These are phyloP conservation scores for Phoeniculus purpureus DNA, from an alignment of 2,797 vertebrate species.

Conservation along the genomic window DNA sequence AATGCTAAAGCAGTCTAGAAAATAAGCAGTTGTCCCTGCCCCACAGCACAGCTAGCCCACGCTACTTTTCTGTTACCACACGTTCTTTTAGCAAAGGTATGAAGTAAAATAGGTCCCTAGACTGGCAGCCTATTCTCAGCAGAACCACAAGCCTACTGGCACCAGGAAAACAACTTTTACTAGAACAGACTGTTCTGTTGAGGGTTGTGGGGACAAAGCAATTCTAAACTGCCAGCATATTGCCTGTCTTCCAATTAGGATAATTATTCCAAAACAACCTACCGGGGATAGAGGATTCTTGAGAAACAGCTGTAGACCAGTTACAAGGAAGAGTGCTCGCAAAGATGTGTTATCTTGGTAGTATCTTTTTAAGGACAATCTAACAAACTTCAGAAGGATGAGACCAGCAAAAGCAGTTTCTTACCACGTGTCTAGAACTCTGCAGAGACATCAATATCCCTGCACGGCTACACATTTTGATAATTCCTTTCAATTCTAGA, in stretches of 20 bases:
- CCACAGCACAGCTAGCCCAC: neutral
- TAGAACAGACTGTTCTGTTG: slow-evolving; percentile 20
- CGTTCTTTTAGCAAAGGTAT: neutral
- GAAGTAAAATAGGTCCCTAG: neutral
- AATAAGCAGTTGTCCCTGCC: neutral
- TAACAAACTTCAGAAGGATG: neutral
- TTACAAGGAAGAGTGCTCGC: neutral
- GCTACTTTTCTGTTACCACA: neutral
- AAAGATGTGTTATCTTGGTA: neutral
- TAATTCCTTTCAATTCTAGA: neutral
- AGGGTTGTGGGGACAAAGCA: slow-evolving; percentile 5
- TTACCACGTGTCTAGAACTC: neutral
- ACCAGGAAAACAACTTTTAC: slow-evolving; percentile 10
- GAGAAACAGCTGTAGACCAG: neutral
- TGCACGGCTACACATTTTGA: neutral
- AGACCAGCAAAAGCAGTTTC: neutral
- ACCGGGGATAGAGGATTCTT: neutral
- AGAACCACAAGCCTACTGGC: neutral
- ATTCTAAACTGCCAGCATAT: neutral
- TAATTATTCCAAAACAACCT: neutral
- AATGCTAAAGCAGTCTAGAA: neutral
- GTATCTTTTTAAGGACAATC: neutral
- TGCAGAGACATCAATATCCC: neutral
- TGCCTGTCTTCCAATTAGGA: neutral
- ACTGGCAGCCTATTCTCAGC: neutral